These are phyloP conservation scores for Promerops cafer DNA, from an alignment of 2,113 vertebrate genomes.

Conservation along the genomic window DNA sequence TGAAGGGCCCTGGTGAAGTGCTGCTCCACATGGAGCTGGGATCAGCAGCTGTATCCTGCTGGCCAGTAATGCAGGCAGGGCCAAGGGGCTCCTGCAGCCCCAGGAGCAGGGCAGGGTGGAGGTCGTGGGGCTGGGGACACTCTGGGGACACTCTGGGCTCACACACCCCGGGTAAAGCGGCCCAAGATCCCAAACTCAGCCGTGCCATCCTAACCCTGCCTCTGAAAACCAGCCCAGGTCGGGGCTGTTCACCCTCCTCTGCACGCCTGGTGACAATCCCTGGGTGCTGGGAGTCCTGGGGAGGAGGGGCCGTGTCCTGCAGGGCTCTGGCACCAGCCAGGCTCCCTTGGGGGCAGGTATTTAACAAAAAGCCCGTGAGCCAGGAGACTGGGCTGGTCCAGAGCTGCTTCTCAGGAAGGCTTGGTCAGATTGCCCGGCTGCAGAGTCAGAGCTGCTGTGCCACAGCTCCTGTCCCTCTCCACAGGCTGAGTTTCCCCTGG, in stretches of 20 bases:
- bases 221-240: not conserved
- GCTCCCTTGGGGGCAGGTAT: not conserved
- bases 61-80: not conserved
- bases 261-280: not conserved
- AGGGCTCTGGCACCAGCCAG: not conserved
- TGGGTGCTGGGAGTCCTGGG: not conserved
- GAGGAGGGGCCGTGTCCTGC: not conserved
- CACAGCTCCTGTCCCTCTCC: not conserved
- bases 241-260: not conserved
- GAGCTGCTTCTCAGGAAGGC: not conserved
- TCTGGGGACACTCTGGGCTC: not conserved
- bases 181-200: not conserved
- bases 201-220: not conserved
- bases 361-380: fast-evolving
- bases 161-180: fast-evolving
- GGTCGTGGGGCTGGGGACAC: not conserved
- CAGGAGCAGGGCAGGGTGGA: not conserved
- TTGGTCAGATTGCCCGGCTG: not conserved
- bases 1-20: not conserved
- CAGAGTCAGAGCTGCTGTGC: not conserved
- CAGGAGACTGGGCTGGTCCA: not conserved
- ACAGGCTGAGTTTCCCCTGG: not conserved
- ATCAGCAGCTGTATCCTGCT: not conserved
- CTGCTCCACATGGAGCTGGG: not conserved
- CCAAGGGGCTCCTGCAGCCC: not conserved